Percentiles rank a stretch among this genome's conserved stretches.
Evolutionary conservation across 30 jellyfish, hydroid and myxozoan species (phyloP).

Genomic region (Cassiopea andromeda): DNA sequence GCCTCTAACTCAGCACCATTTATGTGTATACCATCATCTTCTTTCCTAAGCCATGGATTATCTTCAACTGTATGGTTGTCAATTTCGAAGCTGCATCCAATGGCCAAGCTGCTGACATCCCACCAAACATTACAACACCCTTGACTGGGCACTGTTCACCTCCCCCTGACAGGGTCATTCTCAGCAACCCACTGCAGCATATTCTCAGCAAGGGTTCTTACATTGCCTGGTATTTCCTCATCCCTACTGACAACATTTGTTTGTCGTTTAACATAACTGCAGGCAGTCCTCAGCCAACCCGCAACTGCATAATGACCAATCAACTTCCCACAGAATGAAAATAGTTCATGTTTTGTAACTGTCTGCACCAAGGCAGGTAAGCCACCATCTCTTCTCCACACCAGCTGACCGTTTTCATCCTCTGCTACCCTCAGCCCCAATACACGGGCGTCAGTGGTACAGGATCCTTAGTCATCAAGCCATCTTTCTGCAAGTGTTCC

Average conservation of each 20-base stretch:
- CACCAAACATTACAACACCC: not conserved
- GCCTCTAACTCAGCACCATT: conserved; percentile 49
- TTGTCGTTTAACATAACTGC: conserved; percentile 35
- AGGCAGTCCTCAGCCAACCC: conserved; percentile 43
- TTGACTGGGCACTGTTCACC: not conserved
- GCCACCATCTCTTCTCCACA: conserved; percentile 42
- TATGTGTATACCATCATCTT: conserved; percentile 7
- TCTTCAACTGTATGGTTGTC: conserved; percentile 12
- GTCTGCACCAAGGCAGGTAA: conserved; percentile 10
- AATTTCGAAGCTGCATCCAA: not conserved
- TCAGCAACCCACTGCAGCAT: not conserved
- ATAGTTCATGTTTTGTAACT: conserved; percentile 17
- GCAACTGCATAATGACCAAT: conserved; percentile 68
- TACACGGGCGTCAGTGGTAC: conserved; percentile 50
- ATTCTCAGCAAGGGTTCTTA: not conserved
- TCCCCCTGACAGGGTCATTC: conserved; percentile 36
- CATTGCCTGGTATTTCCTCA: conserved; percentile 18
- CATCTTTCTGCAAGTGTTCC: conserved; percentile 23
- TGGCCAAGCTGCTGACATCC: not conserved
- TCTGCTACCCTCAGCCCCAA: conserved; percentile 33
- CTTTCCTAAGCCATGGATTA: conserved; percentile 24
- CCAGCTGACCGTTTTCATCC: not conserved
- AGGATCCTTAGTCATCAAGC: conserved; percentile 42
- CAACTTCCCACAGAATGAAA: conserved; percentile 13
- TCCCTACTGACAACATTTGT: conserved; percentile 11